These are phyloP conservation scores for Agrochola lota DNA, from an alignment of 2,888 invertebrate genomes.

Conservation along the genomic window DNA sequence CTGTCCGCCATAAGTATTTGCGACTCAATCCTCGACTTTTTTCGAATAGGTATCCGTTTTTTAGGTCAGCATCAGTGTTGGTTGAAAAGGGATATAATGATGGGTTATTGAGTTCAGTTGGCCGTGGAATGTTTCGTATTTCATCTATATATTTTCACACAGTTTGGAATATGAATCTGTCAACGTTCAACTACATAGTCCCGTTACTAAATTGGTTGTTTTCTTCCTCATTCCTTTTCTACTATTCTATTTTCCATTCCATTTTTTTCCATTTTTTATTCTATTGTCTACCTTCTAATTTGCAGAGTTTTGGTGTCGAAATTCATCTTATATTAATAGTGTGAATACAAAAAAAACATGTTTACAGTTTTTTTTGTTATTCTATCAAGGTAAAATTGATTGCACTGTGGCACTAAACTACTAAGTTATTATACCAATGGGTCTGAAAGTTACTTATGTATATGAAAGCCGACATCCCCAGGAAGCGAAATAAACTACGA, in stretches of 20 bases:
- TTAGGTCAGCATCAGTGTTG: background rate
- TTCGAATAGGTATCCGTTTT: background rate
- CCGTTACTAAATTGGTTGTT: background rate
- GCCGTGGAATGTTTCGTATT: background rate
- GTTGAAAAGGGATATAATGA: background rate
- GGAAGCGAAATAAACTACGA: background rate
- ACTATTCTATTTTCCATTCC: too few relatives aligned
- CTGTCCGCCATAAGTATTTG: background rate
- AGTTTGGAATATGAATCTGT: too few relatives aligned
- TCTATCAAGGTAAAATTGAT: too few relatives aligned
- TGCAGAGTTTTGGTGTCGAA: too few relatives aligned
- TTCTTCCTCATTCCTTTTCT: background rate
- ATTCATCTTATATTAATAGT: too few relatives aligned
- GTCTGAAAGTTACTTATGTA: background rate
- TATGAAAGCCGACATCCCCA: background rate
- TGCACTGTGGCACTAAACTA: too few relatives aligned
- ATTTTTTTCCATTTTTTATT: too few relatives aligned
- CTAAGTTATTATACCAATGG: too few relatives aligned
- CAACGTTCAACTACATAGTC: background rate
- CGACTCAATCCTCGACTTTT: background rate
- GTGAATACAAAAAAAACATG: too few relatives aligned
- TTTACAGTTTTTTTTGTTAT: too few relatives aligned
- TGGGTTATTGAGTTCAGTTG: background rate
- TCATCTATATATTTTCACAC: background rate
- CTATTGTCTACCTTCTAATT: background rate